Conservation (phyloP, 2,888 invertebrate species). For the Hedya salicella region DNA sequence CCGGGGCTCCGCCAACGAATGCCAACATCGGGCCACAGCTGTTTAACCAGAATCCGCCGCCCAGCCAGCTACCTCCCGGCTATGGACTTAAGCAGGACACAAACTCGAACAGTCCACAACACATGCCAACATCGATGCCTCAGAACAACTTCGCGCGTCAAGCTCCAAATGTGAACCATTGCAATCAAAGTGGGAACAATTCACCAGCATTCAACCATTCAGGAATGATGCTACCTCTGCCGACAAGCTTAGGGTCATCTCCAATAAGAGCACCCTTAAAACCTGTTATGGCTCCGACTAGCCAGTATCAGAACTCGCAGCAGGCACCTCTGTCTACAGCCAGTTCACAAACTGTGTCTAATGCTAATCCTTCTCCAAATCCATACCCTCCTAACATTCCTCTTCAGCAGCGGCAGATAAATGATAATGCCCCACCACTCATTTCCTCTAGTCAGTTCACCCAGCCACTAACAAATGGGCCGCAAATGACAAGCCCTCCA, state of each 20-base stretch:
- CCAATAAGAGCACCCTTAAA: constrained; percentile 58
- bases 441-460: constrained; percentile 76
- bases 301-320: constrained; percentile 55
- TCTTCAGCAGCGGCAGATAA: constrained; percentile 68
- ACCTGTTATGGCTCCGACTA: constrained; percentile 46
- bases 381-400: constrained; percentile 60
- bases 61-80: constrained; percentile 68
- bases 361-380: constrained; percentile 59
- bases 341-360: constrained; percentile 58
- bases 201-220: constrained; percentile 79
- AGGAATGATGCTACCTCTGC: constrained; percentile 61
- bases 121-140: constrained; percentile 53
- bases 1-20: constrained; percentile 63
- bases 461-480: constrained; percentile 73
- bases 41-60: constrained; percentile 61
- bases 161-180: constrained; percentile 66
- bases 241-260: constrained; percentile 63
- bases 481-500: constrained; percentile 49
- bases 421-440: constrained; percentile 77
- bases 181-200: constrained; percentile 71
- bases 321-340: constrained; percentile 59
- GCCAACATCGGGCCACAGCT: constrained; percentile 60
- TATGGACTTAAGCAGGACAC: constrained; percentile 70
- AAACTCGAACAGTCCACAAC: constrained; percentile 71
- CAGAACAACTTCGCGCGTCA: constrained; percentile 53